Conservation (phyloP, 2,888 invertebrate genomes). For the Harpagoxenus sublaevis region DNA sequence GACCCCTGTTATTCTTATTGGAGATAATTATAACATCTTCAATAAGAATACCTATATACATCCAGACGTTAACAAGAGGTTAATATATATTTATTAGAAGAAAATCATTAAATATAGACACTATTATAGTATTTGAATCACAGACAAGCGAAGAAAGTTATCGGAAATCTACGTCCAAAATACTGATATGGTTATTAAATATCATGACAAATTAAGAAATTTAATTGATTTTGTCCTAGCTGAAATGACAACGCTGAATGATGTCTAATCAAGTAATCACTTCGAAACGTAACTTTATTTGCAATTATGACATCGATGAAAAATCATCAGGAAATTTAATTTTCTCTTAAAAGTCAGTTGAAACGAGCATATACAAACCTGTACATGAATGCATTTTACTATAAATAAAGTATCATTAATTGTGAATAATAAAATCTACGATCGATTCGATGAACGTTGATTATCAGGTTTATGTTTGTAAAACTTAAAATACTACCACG, state of each 20-base stretch:
- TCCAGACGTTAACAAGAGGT: neutral
- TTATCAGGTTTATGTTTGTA: neutral
- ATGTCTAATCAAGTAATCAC: neutral
- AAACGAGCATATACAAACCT: neutral
- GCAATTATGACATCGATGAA: neutral
- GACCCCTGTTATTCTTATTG: neutral
- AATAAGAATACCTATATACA: neutral
- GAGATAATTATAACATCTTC: neutral
- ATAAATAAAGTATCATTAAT: neutral
- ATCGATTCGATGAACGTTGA: neutral
- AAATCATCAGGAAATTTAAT: constrained; percentile 10
- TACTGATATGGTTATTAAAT: neutral
- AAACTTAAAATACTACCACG: neutral
- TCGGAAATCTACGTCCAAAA: neutral
- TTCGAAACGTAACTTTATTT: neutral
- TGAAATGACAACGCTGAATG: neutral
- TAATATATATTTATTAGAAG: neutral
- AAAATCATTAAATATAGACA: neutral
- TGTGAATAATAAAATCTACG: constrained; percentile 16
- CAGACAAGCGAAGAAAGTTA: neutral
- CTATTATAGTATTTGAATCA: neutral
- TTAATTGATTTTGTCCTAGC: neutral
- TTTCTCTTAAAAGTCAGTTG: neutral
- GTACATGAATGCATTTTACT: neutral
- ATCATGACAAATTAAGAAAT: neutral